Conservation (phyloP, 2,888 invertebrate species). For the Drosophila infuscata region DNA sequence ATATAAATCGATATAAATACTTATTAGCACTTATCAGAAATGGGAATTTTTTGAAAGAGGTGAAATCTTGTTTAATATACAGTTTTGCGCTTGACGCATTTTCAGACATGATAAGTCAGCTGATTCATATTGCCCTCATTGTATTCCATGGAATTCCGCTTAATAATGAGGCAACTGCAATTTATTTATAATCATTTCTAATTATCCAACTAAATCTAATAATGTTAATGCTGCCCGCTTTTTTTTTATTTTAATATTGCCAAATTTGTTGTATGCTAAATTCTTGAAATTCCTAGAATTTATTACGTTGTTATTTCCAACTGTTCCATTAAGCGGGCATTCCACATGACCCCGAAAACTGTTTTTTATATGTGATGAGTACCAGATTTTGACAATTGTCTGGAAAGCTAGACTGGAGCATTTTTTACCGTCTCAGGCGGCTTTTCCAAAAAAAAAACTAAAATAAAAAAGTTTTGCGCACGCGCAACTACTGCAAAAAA, state of each 20-base stretch:
- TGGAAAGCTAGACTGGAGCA: neutral
- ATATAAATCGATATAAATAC: neutral
- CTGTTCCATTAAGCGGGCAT: neutral
- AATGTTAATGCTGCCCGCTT: neutral
- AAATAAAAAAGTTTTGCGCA: neutral
- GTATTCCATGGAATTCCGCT: neutral
- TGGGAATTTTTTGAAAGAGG: neutral
- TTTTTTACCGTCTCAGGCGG: neutral
- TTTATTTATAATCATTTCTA: neutral
- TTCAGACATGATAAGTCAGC: constrained; percentile 3
- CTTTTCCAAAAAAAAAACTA: constrained; percentile 27
- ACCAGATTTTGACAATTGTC: neutral
- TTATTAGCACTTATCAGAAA: constrained; percentile 5
- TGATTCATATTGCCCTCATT: constrained; percentile 7
- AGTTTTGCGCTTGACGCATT: neutral
- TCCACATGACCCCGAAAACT: neutral
- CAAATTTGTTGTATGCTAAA: neutral
- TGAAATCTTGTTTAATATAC: neutral
- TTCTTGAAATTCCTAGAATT: neutral
- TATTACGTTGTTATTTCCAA: neutral
- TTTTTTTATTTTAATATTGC: neutral
- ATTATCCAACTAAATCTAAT: neutral
- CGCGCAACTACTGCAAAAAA: constrained; percentile 47
- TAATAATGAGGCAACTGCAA: neutral
- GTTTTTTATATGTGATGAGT: neutral